phyloP scores from a whole-genome alignment of 1,140 invertebrate genomes.

The Odontomachus brunneus region DNA sequence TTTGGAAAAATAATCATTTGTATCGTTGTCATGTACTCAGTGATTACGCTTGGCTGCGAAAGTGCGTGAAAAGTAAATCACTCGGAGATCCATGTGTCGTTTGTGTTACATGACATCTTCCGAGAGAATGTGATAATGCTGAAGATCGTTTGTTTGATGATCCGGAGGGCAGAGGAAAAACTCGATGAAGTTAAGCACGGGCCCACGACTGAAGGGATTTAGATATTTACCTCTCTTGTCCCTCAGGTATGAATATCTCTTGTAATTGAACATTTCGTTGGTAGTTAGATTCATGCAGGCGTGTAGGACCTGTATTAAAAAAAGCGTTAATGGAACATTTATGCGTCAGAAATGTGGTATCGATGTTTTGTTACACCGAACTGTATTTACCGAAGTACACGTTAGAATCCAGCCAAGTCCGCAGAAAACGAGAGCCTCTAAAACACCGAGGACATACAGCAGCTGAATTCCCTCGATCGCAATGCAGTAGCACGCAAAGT shows the following conservation, averaged over 20 bases:
- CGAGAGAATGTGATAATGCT: slow-evolving; percentile 88
- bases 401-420: slow-evolving; percentile 94
- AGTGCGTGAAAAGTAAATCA: slow-evolving; percentile 47
- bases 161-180: slow-evolving; percentile 94
- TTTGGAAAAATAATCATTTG: slow-evolving; percentile 46
- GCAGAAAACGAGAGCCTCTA: slow-evolving; percentile 94
- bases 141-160: slow-evolving; percentile 88
- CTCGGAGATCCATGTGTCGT: neutral
- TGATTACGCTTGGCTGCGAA: slow-evolving; percentile 36
- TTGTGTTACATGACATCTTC: slow-evolving; percentile 86
- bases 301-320: slow-evolving; percentile 89
- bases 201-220: slow-evolving; percentile 95
- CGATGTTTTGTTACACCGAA: neutral
- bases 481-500: slow-evolving; percentile 95
- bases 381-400: slow-evolving; percentile 93
- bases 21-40: slow-evolving; percentile 29
- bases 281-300: slow-evolving; percentile 96
- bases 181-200: slow-evolving; percentile 94
- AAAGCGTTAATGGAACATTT: slow-evolving; percentile 25
- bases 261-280: slow-evolving; percentile 97
- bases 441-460: slow-evolving; percentile 91
- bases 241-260: slow-evolving; percentile 94
- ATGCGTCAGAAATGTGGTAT: neutral
- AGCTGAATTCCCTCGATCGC: slow-evolving; percentile 94
- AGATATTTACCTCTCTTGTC: slow-evolving; percentile 94